phyloP scores from a whole-genome alignment of 2,888 invertebrate genomes.

The Hemistola chrysoprasaria region DNA sequence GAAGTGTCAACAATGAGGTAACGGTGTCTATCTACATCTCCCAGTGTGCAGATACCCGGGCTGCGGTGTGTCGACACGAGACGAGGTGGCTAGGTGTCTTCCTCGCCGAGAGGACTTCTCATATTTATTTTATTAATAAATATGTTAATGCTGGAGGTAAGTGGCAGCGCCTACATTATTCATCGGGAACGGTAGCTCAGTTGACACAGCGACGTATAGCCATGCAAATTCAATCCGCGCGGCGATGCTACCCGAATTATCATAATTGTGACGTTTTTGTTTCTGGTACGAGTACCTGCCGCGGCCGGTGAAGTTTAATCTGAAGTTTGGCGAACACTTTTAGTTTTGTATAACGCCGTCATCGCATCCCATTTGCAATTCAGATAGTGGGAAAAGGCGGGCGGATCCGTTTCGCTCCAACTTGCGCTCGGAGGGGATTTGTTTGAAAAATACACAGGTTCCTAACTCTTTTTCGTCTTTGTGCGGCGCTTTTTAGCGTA shows the following conservation, averaged over 20 bases:
- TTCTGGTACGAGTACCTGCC: conserved; percentile 65
- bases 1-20: conserved; percentile 60
- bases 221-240: conserved; percentile 79
- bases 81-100: too few species aligned
- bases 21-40: too few species aligned
- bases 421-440: conserved; percentile 62
- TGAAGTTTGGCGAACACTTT: conserved; percentile 79
- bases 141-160: conserved; percentile 79
- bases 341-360: conserved; percentile 77
- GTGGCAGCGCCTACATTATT: conserved; percentile 77
- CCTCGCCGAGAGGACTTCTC: conserved; percentile 59
- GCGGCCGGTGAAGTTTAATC: conserved; percentile 71
- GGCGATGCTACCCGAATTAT: conserved; percentile 76
- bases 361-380: conserved; percentile 78
- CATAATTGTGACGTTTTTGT: conserved; percentile 82
- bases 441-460: conserved; percentile 73
- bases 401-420: conserved; percentile 58
- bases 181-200: conserved; percentile 72
- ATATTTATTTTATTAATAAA: conserved; percentile 82
- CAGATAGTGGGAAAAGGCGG: conserved; percentile 78
- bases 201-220: conserved; percentile 80
- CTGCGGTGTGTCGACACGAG: neutral
- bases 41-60: neutral
- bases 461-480: conserved; percentile 55
- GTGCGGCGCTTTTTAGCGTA: conserved; percentile 56